A percentile compares a stretch with the other conserved stretches of the same genome.
Evolutionary conservation across 2,113 vertebrate species (phyloP).

Genomic region (Seriola dumerili): DNA sequence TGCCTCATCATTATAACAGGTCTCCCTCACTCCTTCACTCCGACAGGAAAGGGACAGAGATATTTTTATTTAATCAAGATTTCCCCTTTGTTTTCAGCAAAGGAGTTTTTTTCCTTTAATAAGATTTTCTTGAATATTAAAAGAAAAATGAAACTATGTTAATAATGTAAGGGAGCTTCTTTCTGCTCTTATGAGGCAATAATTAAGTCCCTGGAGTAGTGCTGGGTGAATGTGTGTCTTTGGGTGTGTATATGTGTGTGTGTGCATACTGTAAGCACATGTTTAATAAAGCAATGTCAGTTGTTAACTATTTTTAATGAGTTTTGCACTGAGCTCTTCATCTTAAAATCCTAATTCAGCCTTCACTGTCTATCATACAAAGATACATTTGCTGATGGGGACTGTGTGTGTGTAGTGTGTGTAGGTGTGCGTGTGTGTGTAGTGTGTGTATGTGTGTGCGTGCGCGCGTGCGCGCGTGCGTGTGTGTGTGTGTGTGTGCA

Average conservation of each 20-base stretch:
- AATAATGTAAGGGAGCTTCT: conserved; percentile 74
- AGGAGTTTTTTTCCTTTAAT: conserved; percentile 50
- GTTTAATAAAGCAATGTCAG: conserved; percentile 70
- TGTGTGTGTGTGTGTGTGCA: background rate
- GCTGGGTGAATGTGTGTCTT: conserved; percentile 5
- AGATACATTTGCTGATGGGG: conserved; percentile 45
- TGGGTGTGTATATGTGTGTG: background rate
- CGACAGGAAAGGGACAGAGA: conserved; percentile 56
- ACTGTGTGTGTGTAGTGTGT: background rate
- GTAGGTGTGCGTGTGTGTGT: background rate
- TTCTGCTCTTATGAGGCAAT: conserved; percentile 72
- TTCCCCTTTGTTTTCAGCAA: conserved; percentile 53
- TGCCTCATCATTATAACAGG: conserved; percentile 45
- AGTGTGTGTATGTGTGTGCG: background rate
- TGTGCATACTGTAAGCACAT: conserved; percentile 52
- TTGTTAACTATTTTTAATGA: conserved; percentile 74
- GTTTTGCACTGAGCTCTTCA: conserved; percentile 58
- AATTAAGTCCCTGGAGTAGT: conserved; percentile 79
- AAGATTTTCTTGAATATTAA: conserved; percentile 77
- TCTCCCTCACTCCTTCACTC: conserved; percentile 30
- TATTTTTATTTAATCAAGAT: conserved; percentile 68
- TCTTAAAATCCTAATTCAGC: conserved; percentile 65
- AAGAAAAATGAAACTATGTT: conserved; percentile 68
- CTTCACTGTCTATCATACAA: conserved; percentile 55
- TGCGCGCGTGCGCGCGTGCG: background rate